phyloP scores from a whole-genome alignment of 2,797 vertebrate species.

The Neoniphon sammara region DNA sequence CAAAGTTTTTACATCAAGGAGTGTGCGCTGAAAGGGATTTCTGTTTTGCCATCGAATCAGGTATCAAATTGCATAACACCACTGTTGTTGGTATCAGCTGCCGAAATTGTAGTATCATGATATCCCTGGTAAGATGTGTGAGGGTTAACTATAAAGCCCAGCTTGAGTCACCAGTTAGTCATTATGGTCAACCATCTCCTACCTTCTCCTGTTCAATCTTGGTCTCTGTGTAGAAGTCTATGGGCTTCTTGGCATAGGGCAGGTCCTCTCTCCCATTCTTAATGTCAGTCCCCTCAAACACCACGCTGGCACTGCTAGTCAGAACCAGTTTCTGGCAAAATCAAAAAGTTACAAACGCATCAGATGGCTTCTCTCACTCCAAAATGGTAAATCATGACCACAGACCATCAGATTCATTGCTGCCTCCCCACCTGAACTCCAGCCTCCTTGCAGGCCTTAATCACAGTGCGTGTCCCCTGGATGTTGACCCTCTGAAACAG shows the following conservation, averaged over 20 bases:
- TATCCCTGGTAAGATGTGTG: not conserved
- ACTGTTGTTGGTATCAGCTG: no score
- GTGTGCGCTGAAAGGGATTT: no score
- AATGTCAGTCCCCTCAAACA: slow-evolving; percentile 94
- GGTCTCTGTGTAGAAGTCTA: slow-evolving; percentile 97
- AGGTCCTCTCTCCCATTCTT: slow-evolving; percentile 93
- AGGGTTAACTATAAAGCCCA: no score
- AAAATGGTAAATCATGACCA: accelerated
- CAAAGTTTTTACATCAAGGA: no score
- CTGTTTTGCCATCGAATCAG: no score
- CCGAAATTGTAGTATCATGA: no score
- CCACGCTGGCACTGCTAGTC: slow-evolving; percentile 97
- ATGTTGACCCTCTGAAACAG: slow-evolving; percentile 94
- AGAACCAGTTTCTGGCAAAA: slow-evolving; percentile 89
- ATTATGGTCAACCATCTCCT: not conserved
- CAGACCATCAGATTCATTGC: not conserved
- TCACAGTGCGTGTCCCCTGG: slow-evolving; percentile 87
- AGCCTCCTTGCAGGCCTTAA: slow-evolving; percentile 89
- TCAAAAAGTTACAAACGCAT: not conserved
- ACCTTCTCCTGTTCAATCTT: slow-evolving; percentile 98
- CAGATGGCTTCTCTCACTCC: not conserved
- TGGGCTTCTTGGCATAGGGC: slow-evolving; percentile 92
- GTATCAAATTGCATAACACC: no score
- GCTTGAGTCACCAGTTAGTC: no score
- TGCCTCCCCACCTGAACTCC: slow-evolving; percentile 88